Evolutionary conservation across 1,140 invertebrate genomes (phyloP).

Genomic region (Cepaea nemoralis): DNA sequence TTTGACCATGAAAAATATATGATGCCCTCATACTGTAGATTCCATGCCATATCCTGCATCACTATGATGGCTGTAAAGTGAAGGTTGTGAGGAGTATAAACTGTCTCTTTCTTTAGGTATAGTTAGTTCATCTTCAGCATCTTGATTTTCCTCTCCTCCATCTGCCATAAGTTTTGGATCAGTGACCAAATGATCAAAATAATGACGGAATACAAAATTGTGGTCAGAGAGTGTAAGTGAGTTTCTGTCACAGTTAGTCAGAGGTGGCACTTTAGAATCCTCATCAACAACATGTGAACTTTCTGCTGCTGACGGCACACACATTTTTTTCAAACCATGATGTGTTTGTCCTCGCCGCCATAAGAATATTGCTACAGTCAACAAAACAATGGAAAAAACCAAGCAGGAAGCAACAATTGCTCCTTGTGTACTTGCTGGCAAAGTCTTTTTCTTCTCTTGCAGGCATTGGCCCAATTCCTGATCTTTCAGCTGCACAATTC

Average conservation of each 20-base stretch:
- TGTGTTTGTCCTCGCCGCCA: conserved; percentile 44
- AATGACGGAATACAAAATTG: conserved; percentile 60
- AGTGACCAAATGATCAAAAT: conserved; percentile 57
- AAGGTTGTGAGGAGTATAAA: conserved; percentile 49
- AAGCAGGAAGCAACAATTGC: conserved; percentile 49
- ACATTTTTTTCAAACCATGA: conserved; percentile 40
- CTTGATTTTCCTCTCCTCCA: conserved; percentile 4
- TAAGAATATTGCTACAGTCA: conserved; percentile 46
- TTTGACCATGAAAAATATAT: no score
- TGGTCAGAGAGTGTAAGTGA: conserved; percentile 61
- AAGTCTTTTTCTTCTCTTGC: background rate
- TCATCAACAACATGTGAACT: conserved; percentile 31
- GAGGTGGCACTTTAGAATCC: conserved; percentile 44
- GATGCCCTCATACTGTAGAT: conserved; percentile 44
- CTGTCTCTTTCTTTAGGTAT: conserved; percentile 42
- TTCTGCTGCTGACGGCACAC: conserved; percentile 32
- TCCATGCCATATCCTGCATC: conserved; percentile 43
- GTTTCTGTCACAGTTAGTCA: conserved; percentile 50
- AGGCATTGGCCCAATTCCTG: conserved; percentile 43
- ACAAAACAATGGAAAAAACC: conserved; percentile 40
- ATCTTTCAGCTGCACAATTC: conserved; percentile 42
- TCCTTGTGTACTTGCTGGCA: conserved; percentile 46
- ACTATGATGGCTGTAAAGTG: conserved; percentile 45
- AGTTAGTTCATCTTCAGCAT: conserved; percentile 24
- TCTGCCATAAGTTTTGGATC: conserved; percentile 41